Base-by-base conservation (phyloP, 2,797 vertebrate genomes). In the Galaxias olidus region DNA sequence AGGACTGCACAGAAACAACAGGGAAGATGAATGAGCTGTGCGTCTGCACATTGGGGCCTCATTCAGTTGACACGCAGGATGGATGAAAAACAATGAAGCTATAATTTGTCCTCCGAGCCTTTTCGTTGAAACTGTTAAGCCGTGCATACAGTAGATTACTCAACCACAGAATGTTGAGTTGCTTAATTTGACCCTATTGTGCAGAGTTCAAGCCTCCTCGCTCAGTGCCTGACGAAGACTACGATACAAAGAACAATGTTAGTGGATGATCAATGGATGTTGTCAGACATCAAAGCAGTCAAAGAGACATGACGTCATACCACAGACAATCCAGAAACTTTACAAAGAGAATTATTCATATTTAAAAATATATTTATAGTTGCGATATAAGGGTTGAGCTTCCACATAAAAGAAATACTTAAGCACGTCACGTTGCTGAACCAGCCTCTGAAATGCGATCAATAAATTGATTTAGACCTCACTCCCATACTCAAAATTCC, bases 101-200 rank as follows among this genome's bases (percentile, higher is more conserved):
- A 50, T 47, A 65, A 77, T 83, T 73, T 80, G 66, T 79, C 72
- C 71, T 81, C 66, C 54, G 65, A 77, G 76, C 73, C 68, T 70
- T 61, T 55, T 60, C 6, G 66, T 68, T 20, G 63, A 41, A 15
- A 47, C 10, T 43, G 15, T 18, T 13, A 1, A 56, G 15, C 9
- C n/a, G 54, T 43, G 11, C 15, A 18, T 30, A 56, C 20, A 69
- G 75, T 58, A 71, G 61, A 81, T 77, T 70, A 74, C 79, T 78
- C 61, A 73, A 71, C 47, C 59, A 72, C 67, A 61, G 63, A 51
- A 66, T 50, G 61, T n/a, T n/a, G 50, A 68, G 70, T 75, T 86
- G 73, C 76, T 82, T 84, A 75, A 73, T 66, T 30, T 6, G 30
- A 30, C 30, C 66, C 62, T 80, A 82, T 84, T 87, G 82, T 76